Base-by-base conservation (phyloP, 2,113 vertebrate genomes). In the Raja brachyura region DNA sequence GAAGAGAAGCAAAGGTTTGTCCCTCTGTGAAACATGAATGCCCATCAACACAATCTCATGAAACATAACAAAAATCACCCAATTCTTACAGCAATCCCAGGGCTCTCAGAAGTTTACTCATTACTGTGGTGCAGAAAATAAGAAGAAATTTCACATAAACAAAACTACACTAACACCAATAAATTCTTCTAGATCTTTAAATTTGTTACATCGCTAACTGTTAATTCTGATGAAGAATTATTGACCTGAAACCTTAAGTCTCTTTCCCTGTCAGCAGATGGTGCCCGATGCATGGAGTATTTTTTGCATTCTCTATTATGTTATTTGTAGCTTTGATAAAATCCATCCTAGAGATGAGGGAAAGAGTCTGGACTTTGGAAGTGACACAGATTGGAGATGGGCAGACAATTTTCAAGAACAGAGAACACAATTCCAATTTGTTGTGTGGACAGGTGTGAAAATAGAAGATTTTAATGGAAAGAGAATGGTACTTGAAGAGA, bases 1-100 rank as follows among this genome's bases (percentile, higher is more conserved):
- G 54, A 93, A 86, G 93, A 93, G 77, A 92, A 92, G 22, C 33
- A 92, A n/a, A 85, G 20, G 59, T 88, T 88, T 63, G 56, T 85
- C 11, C 39, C 11, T 7, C 2, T 77, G 75, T 73, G 31, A 75
- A 93, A 93, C 39, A 93, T 9, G 9, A 31, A 16, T 28, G 68
- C 10, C 28, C 22, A 16, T 75, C 16, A 78, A 13, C 31, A 20
- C n/a, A 56, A 25, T 10, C 56, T 54, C 25, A 28, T 54, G 25
- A 33, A 39, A 66, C n/a, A 56, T 8, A 74, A 8, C 54, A 25
- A 79, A 54, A 85, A 4, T 48, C 22, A 59, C 13, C 11, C 39
- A 48, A 48, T 48, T 48, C 0, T 48, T 48, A 3, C 39, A 48
- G 39, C 78, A 81, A 81, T 2, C 16, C 48, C 78, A 81, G 48